Percentiles rank a stretch among this genome's conserved stretches.
Evolutionary conservation across 1,140 invertebrate species (phyloP).

Genomic region (Drosophila erecta): DNA sequence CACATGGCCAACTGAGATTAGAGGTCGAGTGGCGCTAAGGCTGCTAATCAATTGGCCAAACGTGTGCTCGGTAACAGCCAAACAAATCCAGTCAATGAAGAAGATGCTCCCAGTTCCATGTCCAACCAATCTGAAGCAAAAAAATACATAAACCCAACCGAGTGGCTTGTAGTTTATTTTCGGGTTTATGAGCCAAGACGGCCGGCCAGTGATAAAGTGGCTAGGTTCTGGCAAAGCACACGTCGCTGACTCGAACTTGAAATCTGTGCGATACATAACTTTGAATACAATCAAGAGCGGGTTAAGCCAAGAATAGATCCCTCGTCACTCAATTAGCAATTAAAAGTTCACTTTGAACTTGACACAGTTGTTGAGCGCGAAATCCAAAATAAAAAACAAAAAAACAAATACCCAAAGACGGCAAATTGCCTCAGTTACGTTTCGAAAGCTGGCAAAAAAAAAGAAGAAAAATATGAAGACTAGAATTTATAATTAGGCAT

Average conservation of each 20-base stretch:
- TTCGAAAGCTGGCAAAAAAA: constrained; percentile 29
- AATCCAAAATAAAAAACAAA: constrained; percentile 3
- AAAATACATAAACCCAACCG: constrained; percentile 17
- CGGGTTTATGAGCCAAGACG: constrained; percentile 57
- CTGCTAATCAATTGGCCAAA: constrained; percentile 72
- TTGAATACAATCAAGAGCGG: constrained; percentile 46
- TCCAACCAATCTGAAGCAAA: neutral
- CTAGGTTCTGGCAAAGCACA: constrained; percentile 53
- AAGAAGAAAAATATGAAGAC: constrained; percentile 16
- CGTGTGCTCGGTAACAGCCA: constrained; percentile 37
- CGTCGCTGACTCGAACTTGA: constrained; percentile 62
- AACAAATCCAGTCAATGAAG: constrained; percentile 16
- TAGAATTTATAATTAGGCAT: constrained; percentile 61
- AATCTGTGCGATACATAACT: constrained; percentile 44
- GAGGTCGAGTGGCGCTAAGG: constrained; percentile 35
- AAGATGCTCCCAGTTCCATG: constrained; percentile 15
- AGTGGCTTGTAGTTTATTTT: constrained; percentile 20
- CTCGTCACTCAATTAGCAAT: constrained; percentile 52
- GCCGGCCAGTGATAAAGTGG: constrained; percentile 29
- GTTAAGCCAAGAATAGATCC: constrained; percentile 62
- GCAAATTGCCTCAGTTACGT: constrained; percentile 19
- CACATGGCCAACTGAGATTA: constrained; percentile 10
- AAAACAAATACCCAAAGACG: constrained; percentile 1
- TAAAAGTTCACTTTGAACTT: constrained; percentile 67
- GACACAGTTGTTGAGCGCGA: constrained; percentile 58